These are phyloP conservation scores for Tipula vernalis DNA, from an alignment of 2,888 invertebrate species.

Conservation along the genomic window DNA sequence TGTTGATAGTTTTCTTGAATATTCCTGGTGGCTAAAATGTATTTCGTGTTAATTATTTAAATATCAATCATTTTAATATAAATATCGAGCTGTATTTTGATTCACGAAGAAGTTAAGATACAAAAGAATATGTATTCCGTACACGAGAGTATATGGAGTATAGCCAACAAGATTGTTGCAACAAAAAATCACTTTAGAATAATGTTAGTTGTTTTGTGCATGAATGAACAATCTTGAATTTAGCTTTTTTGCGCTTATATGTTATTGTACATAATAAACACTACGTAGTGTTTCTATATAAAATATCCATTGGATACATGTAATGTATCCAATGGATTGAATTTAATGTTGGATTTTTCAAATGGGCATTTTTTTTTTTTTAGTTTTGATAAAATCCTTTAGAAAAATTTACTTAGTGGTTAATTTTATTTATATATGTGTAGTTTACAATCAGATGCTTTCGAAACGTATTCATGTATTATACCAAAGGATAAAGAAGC, in stretches of 20 bases:
- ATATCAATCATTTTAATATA: not conserved
- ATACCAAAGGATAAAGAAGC: no score
- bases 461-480: no score
- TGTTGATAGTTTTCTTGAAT: not conserved
- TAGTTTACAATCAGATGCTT: no score
- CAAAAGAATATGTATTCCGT: not conserved
- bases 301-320: not conserved
- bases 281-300: not conserved
- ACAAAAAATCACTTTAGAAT: not conserved
- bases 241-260: no score
- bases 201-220: not conserved
- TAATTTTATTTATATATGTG: no score
- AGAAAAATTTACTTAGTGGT: no score
- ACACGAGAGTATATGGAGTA: not conserved
- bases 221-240: not conserved
- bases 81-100: not conserved
- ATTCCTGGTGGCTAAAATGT: no score
- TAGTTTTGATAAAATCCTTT: not conserved
- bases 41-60: no score
- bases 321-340: not conserved
- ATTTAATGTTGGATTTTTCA: not conserved
- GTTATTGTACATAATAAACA: no score
- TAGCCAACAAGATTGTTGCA: not conserved
- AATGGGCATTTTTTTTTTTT: not conserved
- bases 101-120: not conserved